Evolutionary conservation across 2,888 invertebrate species (phyloP).

Genomic region (Tortricodes alternella): DNA sequence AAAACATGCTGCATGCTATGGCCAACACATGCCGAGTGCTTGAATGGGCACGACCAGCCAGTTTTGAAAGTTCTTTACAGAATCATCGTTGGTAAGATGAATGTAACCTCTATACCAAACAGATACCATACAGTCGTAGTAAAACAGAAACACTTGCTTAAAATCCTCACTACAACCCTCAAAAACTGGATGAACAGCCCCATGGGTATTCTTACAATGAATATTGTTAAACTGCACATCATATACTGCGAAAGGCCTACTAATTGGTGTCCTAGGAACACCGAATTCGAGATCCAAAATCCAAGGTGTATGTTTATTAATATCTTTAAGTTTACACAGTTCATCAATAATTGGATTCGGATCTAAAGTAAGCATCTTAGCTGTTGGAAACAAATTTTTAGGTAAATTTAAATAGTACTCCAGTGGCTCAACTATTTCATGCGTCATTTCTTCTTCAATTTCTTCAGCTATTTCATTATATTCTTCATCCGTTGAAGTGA

Average conservation of each 20-base stretch:
- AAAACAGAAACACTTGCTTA: constrained; percentile 52
- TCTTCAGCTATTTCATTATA: not conserved
- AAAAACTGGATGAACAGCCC: constrained; percentile 62
- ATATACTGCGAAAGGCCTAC: constrained; percentile 56
- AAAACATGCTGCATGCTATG: constrained; percentile 40
- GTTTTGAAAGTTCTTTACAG: constrained; percentile 62
- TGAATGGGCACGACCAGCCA: constrained; percentile 62
- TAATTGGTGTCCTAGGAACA: constrained; percentile 48
- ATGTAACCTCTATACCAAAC: constrained; percentile 62
- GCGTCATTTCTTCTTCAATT: constrained; percentile 1
- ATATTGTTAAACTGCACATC: constrained; percentile 59
- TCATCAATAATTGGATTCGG: constrained; percentile 64
- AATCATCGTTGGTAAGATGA: constrained; percentile 48
- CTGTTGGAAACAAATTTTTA: constrained; percentile 55
- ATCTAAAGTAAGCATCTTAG: constrained; percentile 53
- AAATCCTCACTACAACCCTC: constrained; percentile 56
- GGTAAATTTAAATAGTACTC: constrained; percentile 55
- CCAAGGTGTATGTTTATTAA: constrained; percentile 52
- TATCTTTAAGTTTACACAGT: constrained; percentile 53
- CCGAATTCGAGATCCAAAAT: constrained; percentile 67
- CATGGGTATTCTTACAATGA: constrained; percentile 56
- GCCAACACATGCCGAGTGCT: constrained; percentile 65
- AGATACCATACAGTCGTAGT: constrained; percentile 61
- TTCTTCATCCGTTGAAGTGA: constrained; percentile 14
- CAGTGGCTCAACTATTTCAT: constrained; percentile 37